Base-by-base conservation (phyloP, 2,797 vertebrate genomes). In the Lithobates pipiens region DNA sequence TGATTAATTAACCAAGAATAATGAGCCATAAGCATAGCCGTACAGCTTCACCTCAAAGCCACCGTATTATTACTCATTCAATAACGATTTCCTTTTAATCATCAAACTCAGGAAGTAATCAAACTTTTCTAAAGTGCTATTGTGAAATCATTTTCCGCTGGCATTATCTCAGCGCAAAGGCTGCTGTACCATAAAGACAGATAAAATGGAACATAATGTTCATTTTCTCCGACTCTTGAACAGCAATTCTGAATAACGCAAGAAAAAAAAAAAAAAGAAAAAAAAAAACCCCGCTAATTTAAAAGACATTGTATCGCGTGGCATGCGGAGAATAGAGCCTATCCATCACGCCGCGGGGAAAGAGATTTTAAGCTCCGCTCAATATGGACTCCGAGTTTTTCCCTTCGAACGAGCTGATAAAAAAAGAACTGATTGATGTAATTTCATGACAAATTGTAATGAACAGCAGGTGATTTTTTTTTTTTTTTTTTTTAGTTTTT, bases 281-380 rank as follows among this genome's bases (percentile, higher is more conserved):
- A 57, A 93, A 93, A 36, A 39, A 39, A 39, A 39, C 5, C 0
- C 39, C 93, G 91, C 92, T 94, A 93, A 95, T 95, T 95, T 94
- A 94, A 93, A 90, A 90, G 91, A 89, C 91, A 94, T 94, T 92
- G 90, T 93, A 94, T 93, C 91, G 91, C 92, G 90, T 90, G 92
- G 91, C 93, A 90, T 92, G 92, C 92, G 94, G 93, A 90, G 93
- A 94, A 94, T 91, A 91, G 91, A 90, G 93, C 82, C 92, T 84
- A 93, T 95, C 91, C 90, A 93, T 95, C 94, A 93, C 57, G 21
- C 42, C 3, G 82, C 86, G 21, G 73, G 65, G 88, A 89, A 89
- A 87, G 89, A 88, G 89, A 92, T 86, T 88, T 82, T 65, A 89
- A 83, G 84, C 69, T 88, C 13, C 11, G 36, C 46, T 83, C 65